phyloP scores from a whole-genome alignment of 2,888 invertebrate species.

The Nesidiocoris tenuis region DNA sequence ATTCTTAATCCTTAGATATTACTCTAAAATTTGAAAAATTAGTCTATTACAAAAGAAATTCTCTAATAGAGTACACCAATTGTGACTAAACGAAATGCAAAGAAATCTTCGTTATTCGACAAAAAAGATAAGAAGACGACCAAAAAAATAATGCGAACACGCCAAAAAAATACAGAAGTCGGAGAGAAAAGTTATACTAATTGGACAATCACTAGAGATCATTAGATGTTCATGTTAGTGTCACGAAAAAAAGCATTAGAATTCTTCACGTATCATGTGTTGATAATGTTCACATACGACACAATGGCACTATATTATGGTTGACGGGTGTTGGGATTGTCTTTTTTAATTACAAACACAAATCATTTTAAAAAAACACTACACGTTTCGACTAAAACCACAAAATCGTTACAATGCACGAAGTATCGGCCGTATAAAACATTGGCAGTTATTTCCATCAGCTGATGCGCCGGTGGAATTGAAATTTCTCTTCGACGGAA shows the following conservation, averaged over 20 bases:
- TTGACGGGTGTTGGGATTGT: background rate
- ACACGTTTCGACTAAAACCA: background rate
- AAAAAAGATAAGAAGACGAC: conserved; percentile 2
- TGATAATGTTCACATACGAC: background rate
- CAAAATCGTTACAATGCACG: background rate
- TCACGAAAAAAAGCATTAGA: conserved; percentile 8
- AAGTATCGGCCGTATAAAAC: background rate
- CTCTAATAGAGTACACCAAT: background rate
- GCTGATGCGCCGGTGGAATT: too few relatives aligned
- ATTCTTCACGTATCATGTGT: background rate
- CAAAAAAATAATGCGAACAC: background rate
- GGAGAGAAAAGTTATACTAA: conserved; percentile 35
- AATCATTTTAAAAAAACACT: background rate
- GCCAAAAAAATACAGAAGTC: conserved; percentile 7
- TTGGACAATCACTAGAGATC: conserved; percentile 45
- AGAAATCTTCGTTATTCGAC: conserved; percentile 2
- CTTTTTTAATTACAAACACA: background rate
- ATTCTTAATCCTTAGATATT: background rate
- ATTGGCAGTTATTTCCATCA: background rate
- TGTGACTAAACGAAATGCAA: conserved; percentile 22
- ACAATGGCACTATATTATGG: background rate
- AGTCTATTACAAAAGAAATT: background rate
- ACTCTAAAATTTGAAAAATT: background rate
- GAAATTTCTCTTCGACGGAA: too few relatives aligned
- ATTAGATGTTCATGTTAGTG: conserved; percentile 35